Evolutionary conservation across 2,888 invertebrate species (phyloP), one percentile per base, ranked within the genome.

Genomic region (Patella ulyssiponensis): DNA sequence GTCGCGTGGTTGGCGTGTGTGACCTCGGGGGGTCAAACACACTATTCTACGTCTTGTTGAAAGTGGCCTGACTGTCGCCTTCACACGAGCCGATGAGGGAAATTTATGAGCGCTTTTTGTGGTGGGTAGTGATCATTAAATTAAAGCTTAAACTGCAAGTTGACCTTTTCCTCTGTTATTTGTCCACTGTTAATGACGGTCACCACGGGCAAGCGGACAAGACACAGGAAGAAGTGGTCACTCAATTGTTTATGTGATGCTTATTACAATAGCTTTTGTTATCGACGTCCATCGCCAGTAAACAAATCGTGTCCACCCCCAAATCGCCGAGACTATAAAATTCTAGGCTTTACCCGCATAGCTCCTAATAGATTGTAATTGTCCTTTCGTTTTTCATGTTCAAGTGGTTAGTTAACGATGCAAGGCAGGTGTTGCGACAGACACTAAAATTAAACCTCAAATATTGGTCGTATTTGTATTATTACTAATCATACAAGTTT

Each of bases 141-240:
- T 64, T 64, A 64, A 23, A 64, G 23, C 64, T 64, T 20, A 64
- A 64, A 64, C 64, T 64, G 23, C 64, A 64, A 64, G 64, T 64
- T 20, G 64, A 64, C 20, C 64, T 64, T 64, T 64, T 23, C 20
- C 64, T 23, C 64, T 23, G 23, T 20, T 64, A 64, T 64, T 64
- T 64, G 64, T 23, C 64, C 64, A 64, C 64, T 23, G 44, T 23
- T 64, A 64, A 64, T 64, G 23, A 64, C 64, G 64, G 23, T 64
- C 20, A 23, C 23, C 64, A 64, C 23, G 64, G 64, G 11, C 20
- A 64, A 44, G 44, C 44, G 44, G 44, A 44, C 44, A 44, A 44
- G 44, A 44, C 44, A 44, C 44, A 44, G 44, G 44, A 44, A 44
- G 44, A 44, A 44, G 44, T 44, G 44, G 44, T 44, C 44, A 44